Evolutionary conservation across 2,797 vertebrate species (phyloP).

Genomic region (Setipinna tenuifilis): DNA sequence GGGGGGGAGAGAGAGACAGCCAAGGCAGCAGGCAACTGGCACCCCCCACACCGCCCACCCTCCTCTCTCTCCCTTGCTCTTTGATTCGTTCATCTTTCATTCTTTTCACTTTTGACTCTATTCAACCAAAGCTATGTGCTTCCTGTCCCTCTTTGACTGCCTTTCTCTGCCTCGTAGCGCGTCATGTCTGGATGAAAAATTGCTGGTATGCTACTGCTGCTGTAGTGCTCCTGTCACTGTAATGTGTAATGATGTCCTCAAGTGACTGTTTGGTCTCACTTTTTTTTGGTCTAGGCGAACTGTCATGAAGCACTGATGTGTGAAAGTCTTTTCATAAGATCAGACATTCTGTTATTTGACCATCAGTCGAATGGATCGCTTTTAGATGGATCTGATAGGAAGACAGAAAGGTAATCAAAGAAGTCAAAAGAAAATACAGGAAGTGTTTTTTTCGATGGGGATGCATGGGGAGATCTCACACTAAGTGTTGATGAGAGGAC

Average conservation of each 20-base stretch:
- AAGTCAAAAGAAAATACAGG: background rate
- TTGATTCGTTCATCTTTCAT: background rate
- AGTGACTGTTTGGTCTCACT: background rate
- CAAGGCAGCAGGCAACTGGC: background rate
- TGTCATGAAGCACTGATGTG: background rate
- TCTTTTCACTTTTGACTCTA: background rate
- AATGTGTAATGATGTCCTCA: background rate
- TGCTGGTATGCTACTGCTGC: background rate
- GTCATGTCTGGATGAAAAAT: background rate
- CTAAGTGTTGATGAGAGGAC: too few species aligned
- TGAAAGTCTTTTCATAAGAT: background rate
- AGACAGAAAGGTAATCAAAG: background rate
- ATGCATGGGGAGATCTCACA: too few species aligned
- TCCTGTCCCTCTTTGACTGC: background rate
- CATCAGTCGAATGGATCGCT: background rate
- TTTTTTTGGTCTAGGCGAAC: background rate
- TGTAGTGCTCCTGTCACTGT: background rate
- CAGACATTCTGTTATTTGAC: background rate
- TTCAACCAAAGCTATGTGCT: background rate
- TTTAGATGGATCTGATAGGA: too few species aligned
- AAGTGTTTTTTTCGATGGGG: too few species aligned
- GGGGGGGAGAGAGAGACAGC: background rate
- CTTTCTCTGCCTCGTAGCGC: background rate
- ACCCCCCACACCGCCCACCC: too few species aligned
- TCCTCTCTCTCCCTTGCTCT: background rate